Conservation (phyloP, 2,113 vertebrate genomes). For the Gnathonemus longibarbis region DNA sequence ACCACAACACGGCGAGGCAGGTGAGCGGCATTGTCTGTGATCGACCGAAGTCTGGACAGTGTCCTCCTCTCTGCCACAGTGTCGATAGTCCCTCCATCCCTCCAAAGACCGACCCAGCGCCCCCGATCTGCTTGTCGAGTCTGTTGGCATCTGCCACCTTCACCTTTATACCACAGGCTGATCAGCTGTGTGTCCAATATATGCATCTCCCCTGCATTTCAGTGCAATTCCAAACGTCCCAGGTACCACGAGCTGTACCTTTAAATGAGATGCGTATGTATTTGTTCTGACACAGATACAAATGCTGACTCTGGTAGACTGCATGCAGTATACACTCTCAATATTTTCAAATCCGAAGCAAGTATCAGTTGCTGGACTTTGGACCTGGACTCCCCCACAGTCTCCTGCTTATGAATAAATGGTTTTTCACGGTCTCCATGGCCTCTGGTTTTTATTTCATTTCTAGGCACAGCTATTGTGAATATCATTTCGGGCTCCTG, state of each 20-base stretch:
- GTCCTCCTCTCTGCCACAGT: background rate
- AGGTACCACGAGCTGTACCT: background rate
- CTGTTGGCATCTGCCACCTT: background rate
- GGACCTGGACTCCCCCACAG: background rate
- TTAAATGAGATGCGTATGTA: background rate
- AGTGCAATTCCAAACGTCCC: slow-evolving; percentile 29
- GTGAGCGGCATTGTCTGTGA: background rate
- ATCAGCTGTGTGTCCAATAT: background rate
- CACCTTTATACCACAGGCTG: background rate
- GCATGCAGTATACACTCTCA: background rate
- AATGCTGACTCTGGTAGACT: background rate
- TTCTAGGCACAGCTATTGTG: background rate
- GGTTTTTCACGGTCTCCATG: background rate
- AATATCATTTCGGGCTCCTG: background rate
- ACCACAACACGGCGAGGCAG: background rate
- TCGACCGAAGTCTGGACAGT: background rate
- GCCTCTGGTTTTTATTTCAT: background rate
- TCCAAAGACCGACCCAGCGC: background rate
- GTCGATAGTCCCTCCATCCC: background rate
- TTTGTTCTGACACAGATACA: background rate
- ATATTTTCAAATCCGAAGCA: background rate
- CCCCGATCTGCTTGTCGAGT: background rate
- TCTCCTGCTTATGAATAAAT: background rate
- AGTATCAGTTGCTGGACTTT: background rate
- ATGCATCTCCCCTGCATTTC: background rate